A percentile compares a stretch with the other conserved stretches of the same genome.
Conservation (phyloP, 2,113 vertebrate genomes). For the Notarius quadriscutis region DNA sequence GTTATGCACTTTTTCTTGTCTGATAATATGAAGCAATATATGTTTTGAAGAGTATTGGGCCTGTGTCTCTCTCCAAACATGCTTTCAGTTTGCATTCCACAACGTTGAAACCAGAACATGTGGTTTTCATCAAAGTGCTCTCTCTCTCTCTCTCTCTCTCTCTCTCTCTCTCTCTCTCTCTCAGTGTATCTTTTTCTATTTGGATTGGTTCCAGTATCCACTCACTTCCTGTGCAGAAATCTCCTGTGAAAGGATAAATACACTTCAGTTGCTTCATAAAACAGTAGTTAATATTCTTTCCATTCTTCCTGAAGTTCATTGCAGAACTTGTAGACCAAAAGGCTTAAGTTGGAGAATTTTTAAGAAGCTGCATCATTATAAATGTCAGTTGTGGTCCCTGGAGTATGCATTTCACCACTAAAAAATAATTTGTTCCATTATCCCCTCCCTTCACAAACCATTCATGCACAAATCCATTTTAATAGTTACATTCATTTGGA, state of each 20-base stretch:
- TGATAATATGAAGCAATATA: neutral
- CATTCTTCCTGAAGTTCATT: neutral
- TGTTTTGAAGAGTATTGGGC: neutral
- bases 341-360: neutral
- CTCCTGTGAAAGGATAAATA: slow-evolving; percentile 21
- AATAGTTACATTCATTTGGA: neutral
- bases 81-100: slow-evolving; percentile 17
- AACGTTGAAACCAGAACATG: slow-evolving; percentile 31
- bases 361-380: neutral
- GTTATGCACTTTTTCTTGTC: neutral
- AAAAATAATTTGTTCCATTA: neutral
- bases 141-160: slow-evolving; percentile 10
- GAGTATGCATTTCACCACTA: neutral
- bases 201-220: slow-evolving; percentile 8
- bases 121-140: slow-evolving; percentile 41
- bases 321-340: neutral
- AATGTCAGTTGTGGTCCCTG: neutral
- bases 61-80: neutral
- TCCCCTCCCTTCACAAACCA: neutral
- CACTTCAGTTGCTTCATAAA: slow-evolving; percentile 11
- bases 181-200: slow-evolving; percentile 1
- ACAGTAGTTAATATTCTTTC: neutral
- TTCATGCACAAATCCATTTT: neutral
- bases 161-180: neutral
- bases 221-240: neutral